A percentile compares a stretch with the other conserved stretches of the same genome.
Evolutionary conservation across 2,888 invertebrate genomes (phyloP).

Genomic region (Drosophila multiciliata): DNA sequence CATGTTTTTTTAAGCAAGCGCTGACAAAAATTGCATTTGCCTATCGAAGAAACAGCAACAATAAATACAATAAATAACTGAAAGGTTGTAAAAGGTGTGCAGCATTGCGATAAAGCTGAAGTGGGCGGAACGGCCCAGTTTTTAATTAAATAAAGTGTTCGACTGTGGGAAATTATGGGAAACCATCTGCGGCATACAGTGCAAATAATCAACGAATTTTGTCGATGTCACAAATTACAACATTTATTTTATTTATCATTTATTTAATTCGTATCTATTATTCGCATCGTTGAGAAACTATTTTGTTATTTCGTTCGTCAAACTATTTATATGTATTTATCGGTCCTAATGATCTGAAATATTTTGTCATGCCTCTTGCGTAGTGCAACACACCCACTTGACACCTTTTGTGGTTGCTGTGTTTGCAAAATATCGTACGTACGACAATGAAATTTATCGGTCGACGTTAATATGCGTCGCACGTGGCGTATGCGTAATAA

Average conservation of each 20-base stretch:
- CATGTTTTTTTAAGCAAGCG: conserved; percentile 46
- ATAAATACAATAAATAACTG: conserved; percentile 11
- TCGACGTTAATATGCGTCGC: conserved; percentile 35
- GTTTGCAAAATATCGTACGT: conserved; percentile 38
- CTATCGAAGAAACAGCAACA: conserved; percentile 29
- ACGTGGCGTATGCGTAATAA: conserved; percentile 74
- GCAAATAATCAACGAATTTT: background rate
- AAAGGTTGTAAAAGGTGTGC: conserved; percentile 5
- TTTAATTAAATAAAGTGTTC: conserved; percentile 34
- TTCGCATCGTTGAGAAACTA: background rate
- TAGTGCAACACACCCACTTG: conserved; percentile 16
- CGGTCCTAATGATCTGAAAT: background rate
- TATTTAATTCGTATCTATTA: background rate
- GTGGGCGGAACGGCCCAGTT: conserved; percentile 8
- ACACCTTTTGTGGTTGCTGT: conserved; percentile 9
- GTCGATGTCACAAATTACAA: background rate
- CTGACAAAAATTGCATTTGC: conserved; percentile 40
- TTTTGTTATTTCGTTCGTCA: background rate
- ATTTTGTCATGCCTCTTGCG: background rate
- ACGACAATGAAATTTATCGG: conserved; percentile 38
- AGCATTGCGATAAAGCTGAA: conserved; percentile 28
- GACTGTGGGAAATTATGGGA: conserved; percentile 3
- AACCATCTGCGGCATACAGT: background rate
- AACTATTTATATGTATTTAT: background rate
- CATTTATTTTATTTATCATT: background rate